These are phyloP conservation scores for Cotesia glomerata DNA, from an alignment of 1,140 invertebrate genomes.

Conservation along the genomic window DNA sequence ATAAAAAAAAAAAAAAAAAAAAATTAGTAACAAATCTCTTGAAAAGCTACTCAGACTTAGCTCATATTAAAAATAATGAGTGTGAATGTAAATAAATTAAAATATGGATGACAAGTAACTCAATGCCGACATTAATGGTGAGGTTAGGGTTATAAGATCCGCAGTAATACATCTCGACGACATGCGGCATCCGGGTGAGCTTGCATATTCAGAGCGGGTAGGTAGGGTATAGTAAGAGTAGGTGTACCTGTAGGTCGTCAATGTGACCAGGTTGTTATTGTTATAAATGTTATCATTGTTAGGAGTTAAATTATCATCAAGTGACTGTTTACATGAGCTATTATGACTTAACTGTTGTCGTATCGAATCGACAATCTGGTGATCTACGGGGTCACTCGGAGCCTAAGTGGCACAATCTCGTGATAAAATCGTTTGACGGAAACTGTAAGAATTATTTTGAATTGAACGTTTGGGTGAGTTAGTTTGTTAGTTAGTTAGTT, in stretches of 20 bases:
- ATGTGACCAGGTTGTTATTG: neutral
- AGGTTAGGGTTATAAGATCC: constrained; percentile 44
- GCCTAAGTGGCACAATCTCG: neutral
- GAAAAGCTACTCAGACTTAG: constrained; percentile 19
- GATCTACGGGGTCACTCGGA: neutral
- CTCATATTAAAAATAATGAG: constrained; percentile 34
- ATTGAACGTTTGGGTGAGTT: neutral
- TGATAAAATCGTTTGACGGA: constrained; percentile 2
- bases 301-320: neutral
- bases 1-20: too few species aligned
- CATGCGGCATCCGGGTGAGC: constrained; percentile 57
- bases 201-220: constrained; percentile 59
- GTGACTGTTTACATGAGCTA: neutral
- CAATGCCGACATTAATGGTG: neutral
- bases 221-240: too few species aligned
- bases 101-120: constrained; percentile 54
- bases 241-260: constrained; percentile 14
- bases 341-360: neutral
- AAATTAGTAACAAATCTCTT: neutral
- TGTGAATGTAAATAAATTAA: constrained; percentile 53
- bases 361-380: neutral
- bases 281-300: constrained; percentile 1
- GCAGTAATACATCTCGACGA: constrained; percentile 61
- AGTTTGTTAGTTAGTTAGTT: neutral
- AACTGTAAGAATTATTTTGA: constrained; percentile 20